Conservation (phyloP, 2,888 invertebrate genomes). For the Scaptomyza polygonia region DNA sequence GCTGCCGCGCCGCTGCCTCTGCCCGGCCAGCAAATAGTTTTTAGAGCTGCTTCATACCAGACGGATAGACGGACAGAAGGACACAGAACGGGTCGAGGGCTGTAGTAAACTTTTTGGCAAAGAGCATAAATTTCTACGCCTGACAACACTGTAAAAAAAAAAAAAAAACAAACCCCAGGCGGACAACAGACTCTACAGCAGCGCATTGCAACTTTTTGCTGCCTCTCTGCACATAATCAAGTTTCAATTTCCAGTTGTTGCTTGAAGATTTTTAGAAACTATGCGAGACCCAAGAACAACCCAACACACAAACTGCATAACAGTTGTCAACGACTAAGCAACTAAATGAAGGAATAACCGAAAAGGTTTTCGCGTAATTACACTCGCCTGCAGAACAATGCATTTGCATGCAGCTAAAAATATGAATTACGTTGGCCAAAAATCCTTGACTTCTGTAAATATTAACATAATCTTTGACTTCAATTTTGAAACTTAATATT, state of each 20-base stretch:
- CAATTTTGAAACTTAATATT: neutral
- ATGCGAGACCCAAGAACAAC: slow-evolving; percentile 43
- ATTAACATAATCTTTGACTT: neutral
- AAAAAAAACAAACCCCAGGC: slow-evolving; percentile 19
- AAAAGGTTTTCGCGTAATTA: slow-evolving; percentile 51
- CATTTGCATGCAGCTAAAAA: neutral
- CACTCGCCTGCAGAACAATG: slow-evolving; percentile 37
- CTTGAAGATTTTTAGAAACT: slow-evolving; percentile 58
- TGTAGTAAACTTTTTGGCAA: slow-evolving; percentile 72
- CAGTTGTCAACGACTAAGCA: slow-evolving; percentile 67
- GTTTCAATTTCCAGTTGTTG: slow-evolving; percentile 81
- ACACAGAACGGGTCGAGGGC: slow-evolving; percentile 29
- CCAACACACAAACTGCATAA: slow-evolving; percentile 54
- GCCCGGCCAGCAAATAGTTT: slow-evolving; percentile 64
- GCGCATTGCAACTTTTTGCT: slow-evolving; percentile 55
- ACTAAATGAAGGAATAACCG: slow-evolving; percentile 30
- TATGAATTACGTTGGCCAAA: neutral
- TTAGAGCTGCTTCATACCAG: slow-evolving; percentile 43
- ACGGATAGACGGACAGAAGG: slow-evolving; percentile 18
- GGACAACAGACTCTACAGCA: slow-evolving; percentile 11
- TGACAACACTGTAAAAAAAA: slow-evolving; percentile 40
- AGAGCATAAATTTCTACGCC: slow-evolving; percentile 75
- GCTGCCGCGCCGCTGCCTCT: no score
- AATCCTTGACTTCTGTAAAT: neutral
- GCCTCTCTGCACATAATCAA: slow-evolving; percentile 82